phyloP scores from a whole-genome alignment of 2,888 invertebrate species.

The Pollenia amentaria region DNA sequence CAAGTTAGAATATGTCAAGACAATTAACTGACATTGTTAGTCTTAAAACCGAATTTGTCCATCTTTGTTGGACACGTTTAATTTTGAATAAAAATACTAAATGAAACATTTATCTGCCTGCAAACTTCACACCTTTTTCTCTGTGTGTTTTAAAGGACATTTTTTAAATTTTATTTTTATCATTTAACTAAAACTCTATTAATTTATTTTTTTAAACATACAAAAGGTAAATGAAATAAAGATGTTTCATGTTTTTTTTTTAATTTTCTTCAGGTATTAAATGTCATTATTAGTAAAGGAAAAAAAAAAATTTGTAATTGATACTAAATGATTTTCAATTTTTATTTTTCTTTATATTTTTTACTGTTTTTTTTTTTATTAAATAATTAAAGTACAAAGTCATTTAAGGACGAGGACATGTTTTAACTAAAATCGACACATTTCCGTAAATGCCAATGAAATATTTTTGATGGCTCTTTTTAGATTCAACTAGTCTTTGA shows the following conservation, averaged over 20 bases:
- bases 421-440: constrained; percentile 47
- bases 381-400: constrained; percentile 62
- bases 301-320: constrained; percentile 49
- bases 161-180: constrained; percentile 22
- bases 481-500: neutral
- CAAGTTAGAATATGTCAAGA: neutral
- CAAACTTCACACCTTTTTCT: constrained; percentile 55
- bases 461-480: constrained; percentile 40
- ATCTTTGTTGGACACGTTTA: constrained; percentile 48
- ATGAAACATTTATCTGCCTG: constrained; percentile 48
- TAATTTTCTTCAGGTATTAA: constrained; percentile 19
- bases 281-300: constrained; percentile 51
- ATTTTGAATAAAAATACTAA: neutral
- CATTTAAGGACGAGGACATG: constrained; percentile 65
- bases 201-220: constrained; percentile 26
- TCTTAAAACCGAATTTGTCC: neutral
- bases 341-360: constrained; percentile 10
- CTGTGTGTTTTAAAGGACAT: constrained; percentile 21
- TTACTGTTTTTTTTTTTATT: constrained; percentile 7
- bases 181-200: constrained; percentile 37
- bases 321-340: constrained; percentile 66
- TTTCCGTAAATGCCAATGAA: constrained; percentile 64
- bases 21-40: neutral
- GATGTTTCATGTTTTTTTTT: constrained; percentile 29
- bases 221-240: constrained; percentile 40